Percentiles rank a stretch among this genome's conserved stretches.
phyloP scores from a whole-genome alignment of 2,888 invertebrate species.

The Cosmorhoe ocellata region DNA sequence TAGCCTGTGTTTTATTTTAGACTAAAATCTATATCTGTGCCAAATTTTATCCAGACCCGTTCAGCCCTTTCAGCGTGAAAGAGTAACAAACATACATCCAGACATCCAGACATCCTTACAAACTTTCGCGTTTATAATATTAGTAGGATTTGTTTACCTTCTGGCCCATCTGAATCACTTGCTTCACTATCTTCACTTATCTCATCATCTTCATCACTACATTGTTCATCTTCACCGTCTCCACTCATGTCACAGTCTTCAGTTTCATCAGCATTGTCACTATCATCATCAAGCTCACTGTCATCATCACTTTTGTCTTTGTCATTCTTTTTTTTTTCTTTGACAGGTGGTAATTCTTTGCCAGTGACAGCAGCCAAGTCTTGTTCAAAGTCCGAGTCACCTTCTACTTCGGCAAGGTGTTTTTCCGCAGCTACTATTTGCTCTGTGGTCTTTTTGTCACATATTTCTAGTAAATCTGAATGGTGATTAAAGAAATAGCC shows the following conservation, averaged over 20 bases:
- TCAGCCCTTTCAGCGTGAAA: too few relatives aligned
- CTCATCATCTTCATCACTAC: slow-evolving; percentile 4
- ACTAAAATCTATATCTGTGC: too few relatives aligned
- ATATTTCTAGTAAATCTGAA: slow-evolving; percentile 88
- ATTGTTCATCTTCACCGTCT: slow-evolving; percentile 29
- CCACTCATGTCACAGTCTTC: slow-evolving; percentile 11
- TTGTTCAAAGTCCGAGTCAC: slow-evolving; percentile 84
- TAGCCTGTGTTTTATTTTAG: too few relatives aligned
- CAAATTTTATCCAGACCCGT: too few relatives aligned
- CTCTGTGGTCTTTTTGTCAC: slow-evolving; percentile 85
- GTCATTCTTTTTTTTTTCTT: slow-evolving; percentile 35
- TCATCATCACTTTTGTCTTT: slow-evolving; percentile 31
- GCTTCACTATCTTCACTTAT: slow-evolving; percentile 18
- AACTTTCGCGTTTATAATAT: too few relatives aligned
- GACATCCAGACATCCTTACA: too few relatives aligned
- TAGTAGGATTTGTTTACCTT: slow-evolving; percentile 45
- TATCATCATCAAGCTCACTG: slow-evolving; percentile 29
- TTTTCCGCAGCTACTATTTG: slow-evolving; percentile 84
- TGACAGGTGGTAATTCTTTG: slow-evolving; percentile 48
- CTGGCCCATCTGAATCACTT: slow-evolving; percentile 41
- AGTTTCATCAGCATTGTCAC: slow-evolving; percentile 13
- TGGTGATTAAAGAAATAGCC: slow-evolving; percentile 30
- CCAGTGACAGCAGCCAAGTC: slow-evolving; percentile 83
- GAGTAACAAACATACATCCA: too few relatives aligned
- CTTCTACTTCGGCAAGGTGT: slow-evolving; percentile 82